Evolutionary conservation across 2,888 invertebrate species (phyloP).

Genomic region (Tiphia femorata): DNA sequence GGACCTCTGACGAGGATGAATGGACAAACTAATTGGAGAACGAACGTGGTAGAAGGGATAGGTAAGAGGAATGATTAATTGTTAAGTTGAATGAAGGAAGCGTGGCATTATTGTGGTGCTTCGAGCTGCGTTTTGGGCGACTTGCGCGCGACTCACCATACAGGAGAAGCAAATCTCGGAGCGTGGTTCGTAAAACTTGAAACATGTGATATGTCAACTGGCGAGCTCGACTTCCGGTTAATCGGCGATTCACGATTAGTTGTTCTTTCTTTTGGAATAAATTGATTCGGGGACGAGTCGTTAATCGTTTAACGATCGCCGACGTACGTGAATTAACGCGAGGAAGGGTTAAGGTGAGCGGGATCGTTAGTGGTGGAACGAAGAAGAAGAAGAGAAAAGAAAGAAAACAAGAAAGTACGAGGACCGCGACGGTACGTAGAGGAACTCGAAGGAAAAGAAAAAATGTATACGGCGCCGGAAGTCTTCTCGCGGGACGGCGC

Average conservation of each 20-base stretch:
- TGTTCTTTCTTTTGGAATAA: too few relatives aligned
- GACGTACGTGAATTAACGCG: background rate
- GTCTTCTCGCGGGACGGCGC: slow-evolving; percentile 47
- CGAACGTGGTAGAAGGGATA: too few relatives aligned
- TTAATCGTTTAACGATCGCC: slow-evolving; percentile 3
- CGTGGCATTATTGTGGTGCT: too few relatives aligned
- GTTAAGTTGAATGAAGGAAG: too few relatives aligned
- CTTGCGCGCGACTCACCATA: slow-evolving; percentile 31
- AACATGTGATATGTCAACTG: slow-evolving; percentile 63
- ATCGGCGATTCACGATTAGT: background rate
- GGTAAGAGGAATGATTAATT: too few relatives aligned
- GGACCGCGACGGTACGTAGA: slow-evolving; percentile 2
- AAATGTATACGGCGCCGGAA: slow-evolving; percentile 29
- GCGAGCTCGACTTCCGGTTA: slow-evolving; percentile 37
- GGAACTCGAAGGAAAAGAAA: too few relatives aligned
- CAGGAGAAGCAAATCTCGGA: slow-evolving; percentile 33
- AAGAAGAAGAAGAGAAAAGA: background rate
- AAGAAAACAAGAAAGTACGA: background rate
- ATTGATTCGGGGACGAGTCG: background rate
- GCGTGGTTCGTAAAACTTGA: slow-evolving; percentile 58
- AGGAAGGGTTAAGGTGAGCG: background rate
- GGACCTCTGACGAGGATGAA: too few relatives aligned
- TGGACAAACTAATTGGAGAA: too few relatives aligned
- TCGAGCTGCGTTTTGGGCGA: too few relatives aligned
- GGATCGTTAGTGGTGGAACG: too few relatives aligned